These are phyloP conservation scores for Arenaria interpres DNA, from an alignment of 2,113 vertebrate genomes.

Conservation along the genomic window DNA sequence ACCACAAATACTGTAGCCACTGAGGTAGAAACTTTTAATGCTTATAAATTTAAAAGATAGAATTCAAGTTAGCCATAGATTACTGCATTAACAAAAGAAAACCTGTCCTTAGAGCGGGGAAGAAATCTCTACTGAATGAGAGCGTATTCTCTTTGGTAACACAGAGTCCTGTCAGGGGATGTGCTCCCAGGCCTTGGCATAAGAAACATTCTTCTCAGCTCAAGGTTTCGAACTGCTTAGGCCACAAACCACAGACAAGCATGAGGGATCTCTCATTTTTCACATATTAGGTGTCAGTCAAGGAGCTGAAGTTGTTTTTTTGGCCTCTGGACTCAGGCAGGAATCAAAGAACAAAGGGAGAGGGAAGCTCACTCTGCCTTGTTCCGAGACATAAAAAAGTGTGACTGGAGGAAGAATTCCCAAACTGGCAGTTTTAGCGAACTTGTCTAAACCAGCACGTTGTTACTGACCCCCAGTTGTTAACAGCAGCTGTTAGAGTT, in stretches of 20 bases:
- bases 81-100: neutral
- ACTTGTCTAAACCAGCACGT: neutral
- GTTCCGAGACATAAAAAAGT: neutral
- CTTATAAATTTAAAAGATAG: neutral
- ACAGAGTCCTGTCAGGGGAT: neutral
- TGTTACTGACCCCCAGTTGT: neutral
- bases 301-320: neutral
- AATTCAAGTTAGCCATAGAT: neutral
- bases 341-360: neutral
- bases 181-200: neutral
- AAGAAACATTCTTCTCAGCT: neutral
- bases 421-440: neutral
- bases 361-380: neutral
- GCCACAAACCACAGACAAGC: neutral
- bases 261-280: neutral
- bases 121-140: neutral
- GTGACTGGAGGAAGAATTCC: neutral
- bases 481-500: neutral
- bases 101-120: neutral
- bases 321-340: neutral
- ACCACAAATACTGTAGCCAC: constrained; percentile 69
- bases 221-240: neutral
- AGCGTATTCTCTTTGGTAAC: neutral
- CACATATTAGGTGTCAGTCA: neutral
- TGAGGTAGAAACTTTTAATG: neutral